phyloP scores from a whole-genome alignment of 2,888 invertebrate genomes.

The Amiota mariae region DNA sequence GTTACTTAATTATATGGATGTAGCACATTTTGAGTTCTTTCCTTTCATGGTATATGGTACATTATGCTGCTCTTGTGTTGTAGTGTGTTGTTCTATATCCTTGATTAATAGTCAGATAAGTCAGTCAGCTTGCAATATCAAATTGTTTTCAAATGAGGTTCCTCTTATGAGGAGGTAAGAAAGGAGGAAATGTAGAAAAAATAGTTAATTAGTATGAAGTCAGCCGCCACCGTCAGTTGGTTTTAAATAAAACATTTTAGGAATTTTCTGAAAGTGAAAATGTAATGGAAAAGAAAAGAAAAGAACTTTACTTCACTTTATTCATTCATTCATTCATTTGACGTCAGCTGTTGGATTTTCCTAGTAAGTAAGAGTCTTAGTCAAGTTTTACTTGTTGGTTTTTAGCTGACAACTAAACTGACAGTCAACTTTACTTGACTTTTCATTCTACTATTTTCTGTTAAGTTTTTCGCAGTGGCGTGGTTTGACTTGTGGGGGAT shows the following conservation, averaged over 20 bases:
- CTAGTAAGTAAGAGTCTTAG: background rate
- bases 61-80: background rate
- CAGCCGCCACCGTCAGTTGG: slow-evolving; percentile 17
- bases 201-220: slow-evolving; percentile 25
- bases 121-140: slow-evolving; percentile 2
- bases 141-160: background rate
- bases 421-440: slow-evolving; percentile 14
- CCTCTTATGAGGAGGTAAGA: background rate
- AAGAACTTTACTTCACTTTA: background rate
- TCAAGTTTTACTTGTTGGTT: background rate
- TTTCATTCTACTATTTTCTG: background rate
- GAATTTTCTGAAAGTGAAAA: too few species aligned
- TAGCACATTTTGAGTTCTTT: slow-evolving; percentile 2
- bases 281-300: background rate
- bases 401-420: slow-evolving; percentile 28
- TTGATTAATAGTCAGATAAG: slow-evolving; percentile 27
- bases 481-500: too few species aligned
- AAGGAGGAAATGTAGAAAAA: background rate
- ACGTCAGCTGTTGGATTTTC: slow-evolving; percentile 25
- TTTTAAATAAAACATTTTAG: background rate
- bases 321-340: background rate
- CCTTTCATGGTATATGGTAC: background rate
- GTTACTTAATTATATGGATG: slow-evolving; percentile 1
- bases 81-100: background rate
- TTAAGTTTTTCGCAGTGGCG: background rate